Conservation (phyloP, 2,888 invertebrate species). For the Polydrusus pterygomalis region DNA sequence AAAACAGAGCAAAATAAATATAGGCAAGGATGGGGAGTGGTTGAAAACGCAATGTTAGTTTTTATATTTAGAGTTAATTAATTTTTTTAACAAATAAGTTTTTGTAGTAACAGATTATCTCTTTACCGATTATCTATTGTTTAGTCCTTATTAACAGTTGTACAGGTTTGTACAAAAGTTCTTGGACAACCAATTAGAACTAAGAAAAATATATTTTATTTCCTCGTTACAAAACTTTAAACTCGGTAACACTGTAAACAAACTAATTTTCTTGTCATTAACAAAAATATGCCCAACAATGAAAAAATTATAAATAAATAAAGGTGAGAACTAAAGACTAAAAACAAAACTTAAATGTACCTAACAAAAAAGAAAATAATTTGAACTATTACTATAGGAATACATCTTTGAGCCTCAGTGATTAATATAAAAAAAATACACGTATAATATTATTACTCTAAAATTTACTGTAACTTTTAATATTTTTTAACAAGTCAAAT, state of each 20-base stretch:
- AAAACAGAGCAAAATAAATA: conserved; percentile 16
- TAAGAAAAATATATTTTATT: too few relatives aligned
- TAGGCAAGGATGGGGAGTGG: neutral
- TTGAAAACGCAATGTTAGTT: neutral
- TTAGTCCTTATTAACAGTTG: too few relatives aligned
- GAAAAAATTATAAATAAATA: conserved; percentile 46
- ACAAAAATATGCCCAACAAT: conserved; percentile 53
- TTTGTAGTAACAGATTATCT: too few relatives aligned
- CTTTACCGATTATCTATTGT: too few relatives aligned
- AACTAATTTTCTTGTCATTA: conserved; percentile 24
- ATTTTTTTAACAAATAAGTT: too few relatives aligned
- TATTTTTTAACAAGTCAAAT: neutral
- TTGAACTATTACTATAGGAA: conserved; percentile 59
- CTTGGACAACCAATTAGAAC: too few relatives aligned
- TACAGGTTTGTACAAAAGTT: too few relatives aligned
- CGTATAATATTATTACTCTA: conserved; percentile 26
- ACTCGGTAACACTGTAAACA: neutral
- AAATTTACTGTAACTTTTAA: conserved; percentile 8
- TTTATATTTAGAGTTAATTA: too few relatives aligned
- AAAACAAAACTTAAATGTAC: conserved; percentile 51
- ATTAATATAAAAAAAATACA: conserved; percentile 45
- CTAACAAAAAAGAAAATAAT: conserved; percentile 45
- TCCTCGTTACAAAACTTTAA: neutral
- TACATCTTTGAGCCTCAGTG: conserved; percentile 59
- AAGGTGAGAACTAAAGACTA: conserved; percentile 36